phyloP scores from a whole-genome alignment of 2,888 invertebrate species.

The Lucinisca nassula region DNA sequence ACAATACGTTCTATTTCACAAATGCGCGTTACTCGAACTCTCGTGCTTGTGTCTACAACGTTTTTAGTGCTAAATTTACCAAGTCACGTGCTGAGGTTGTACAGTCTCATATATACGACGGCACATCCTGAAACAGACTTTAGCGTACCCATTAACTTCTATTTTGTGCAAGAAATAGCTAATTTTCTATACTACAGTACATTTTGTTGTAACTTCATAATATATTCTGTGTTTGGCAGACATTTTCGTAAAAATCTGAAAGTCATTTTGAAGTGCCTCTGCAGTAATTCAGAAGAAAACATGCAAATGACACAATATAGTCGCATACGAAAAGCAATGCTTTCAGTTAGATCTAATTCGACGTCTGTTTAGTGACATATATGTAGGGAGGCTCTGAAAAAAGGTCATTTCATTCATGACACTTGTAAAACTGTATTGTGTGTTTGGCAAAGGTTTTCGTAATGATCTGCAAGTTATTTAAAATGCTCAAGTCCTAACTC shows the following conservation, averaged over 20 bases:
- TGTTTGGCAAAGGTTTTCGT: too few species aligned
- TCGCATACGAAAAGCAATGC: too few species aligned
- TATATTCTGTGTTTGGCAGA: slow-evolving; percentile 76
- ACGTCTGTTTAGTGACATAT: too few species aligned
- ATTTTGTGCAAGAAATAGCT: slow-evolving; percentile 70
- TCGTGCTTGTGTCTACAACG: slow-evolving; percentile 79
- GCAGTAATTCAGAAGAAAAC: too few species aligned
- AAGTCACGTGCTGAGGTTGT: slow-evolving; percentile 78
- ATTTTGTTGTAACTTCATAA: slow-evolving; percentile 77
- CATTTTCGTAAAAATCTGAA: slow-evolving; percentile 71
- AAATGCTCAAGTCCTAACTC: too few species aligned
- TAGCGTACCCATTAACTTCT: slow-evolving; percentile 43
- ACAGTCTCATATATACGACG: slow-evolving; percentile 66
- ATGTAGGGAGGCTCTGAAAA: too few species aligned
- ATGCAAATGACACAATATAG: too few species aligned
- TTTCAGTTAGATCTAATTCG: too few species aligned
- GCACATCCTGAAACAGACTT: neutral
- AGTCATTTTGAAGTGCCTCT: slow-evolving; percentile 38
- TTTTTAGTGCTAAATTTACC: slow-evolving; percentile 83
- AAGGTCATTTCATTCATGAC: too few species aligned
- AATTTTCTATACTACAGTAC: slow-evolving; percentile 74
- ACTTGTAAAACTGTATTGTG: too few species aligned
- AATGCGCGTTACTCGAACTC: slow-evolving; percentile 76
- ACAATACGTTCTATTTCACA: slow-evolving; percentile 60
- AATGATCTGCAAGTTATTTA: too few species aligned